A percentile compares a stretch with the other conserved stretches of the same genome.
Conservation (phyloP, 1,140 invertebrate genomes). For the Magallana angulata region DNA sequence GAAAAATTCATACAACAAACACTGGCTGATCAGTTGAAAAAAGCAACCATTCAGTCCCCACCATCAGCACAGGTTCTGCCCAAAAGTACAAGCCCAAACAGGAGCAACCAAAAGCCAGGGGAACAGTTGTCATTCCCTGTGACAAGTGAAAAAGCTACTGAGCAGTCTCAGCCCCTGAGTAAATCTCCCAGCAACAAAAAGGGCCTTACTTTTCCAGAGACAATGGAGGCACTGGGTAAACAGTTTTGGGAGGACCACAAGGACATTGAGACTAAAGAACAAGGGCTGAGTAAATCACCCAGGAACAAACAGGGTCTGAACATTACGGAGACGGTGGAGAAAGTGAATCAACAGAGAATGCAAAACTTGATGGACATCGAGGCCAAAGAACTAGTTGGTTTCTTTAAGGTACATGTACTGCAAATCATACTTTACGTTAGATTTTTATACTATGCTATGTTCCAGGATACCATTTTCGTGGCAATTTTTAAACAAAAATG, state of each 20-base stretch:
- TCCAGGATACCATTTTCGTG: too few relatives aligned
- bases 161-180: background rate
- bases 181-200: background rate
- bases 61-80: background rate
- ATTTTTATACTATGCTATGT: too few relatives aligned
- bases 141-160: background rate
- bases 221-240: constrained; percentile 56
- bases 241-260: constrained; percentile 54
- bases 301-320: constrained; percentile 8
- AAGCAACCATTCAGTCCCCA: background rate
- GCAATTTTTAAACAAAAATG: too few relatives aligned
- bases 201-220: constrained; percentile 54
- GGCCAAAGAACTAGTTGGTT: constrained; percentile 55
- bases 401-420: constrained; percentile 53
- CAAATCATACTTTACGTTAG: too few relatives aligned
- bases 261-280: constrained; percentile 55
- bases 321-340: constrained; percentile 59
- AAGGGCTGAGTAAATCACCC: constrained; percentile 29
- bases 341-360: constrained; percentile 54
- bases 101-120: background rate
- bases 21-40: background rate
- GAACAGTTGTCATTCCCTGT: background rate
- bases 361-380: constrained; percentile 58
- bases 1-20: background rate
- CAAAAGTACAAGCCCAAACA: background rate